Base-by-base conservation (phyloP, 2,113 vertebrate genomes). In the Cairina moschata region DNA sequence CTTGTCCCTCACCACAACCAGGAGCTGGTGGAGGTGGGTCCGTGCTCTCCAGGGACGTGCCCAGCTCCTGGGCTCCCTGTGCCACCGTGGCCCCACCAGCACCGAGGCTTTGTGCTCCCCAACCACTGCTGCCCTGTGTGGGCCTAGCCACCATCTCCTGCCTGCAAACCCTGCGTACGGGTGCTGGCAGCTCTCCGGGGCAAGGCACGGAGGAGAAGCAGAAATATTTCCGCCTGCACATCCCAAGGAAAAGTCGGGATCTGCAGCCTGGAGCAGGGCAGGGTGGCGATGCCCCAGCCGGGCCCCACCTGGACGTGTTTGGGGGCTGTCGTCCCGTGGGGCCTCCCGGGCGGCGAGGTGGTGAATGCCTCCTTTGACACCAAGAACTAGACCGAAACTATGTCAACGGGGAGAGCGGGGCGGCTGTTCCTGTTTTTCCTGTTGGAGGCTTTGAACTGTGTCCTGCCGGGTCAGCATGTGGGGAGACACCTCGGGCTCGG, bases 361-460 rank as follows among this genome's bases (percentile, higher is more conserved):
- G 76, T 97, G 91, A 97, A 97, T 95, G 34, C 82, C 62, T 93
- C 81, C 96, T 97, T 96, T 97, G 96, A 97, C 96, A 96, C 91
- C 94, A 97, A 65, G 86, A 97, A 95, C 93, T 82, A 97, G 97
- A 97, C 97, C 95, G 95, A 97, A 97, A 97, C 97, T 97, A 25
- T 96, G 94, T 96, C 91, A 94, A 72, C n/a, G 22, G 48, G 74
- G 95, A 94, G 86, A 93, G 95, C 72, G 3, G 81, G 80, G 68
- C 2, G 2, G 94, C 96, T 97, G 97, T 97, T 97, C 97, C 97
- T 97, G 97, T 97, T 97, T 96, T 97, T 97, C 97, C 95, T 97
- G 95, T 91, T 95, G 77, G 88, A 97, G 80, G 88, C 95, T 97
- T 94, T 97, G 97, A 97, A 97, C 96, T 95, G 94, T 92, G 91